These are phyloP conservation scores for Hippocampus zosterae DNA, from an alignment of 2,113 vertebrate genomes.

Conservation along the genomic window DNA sequence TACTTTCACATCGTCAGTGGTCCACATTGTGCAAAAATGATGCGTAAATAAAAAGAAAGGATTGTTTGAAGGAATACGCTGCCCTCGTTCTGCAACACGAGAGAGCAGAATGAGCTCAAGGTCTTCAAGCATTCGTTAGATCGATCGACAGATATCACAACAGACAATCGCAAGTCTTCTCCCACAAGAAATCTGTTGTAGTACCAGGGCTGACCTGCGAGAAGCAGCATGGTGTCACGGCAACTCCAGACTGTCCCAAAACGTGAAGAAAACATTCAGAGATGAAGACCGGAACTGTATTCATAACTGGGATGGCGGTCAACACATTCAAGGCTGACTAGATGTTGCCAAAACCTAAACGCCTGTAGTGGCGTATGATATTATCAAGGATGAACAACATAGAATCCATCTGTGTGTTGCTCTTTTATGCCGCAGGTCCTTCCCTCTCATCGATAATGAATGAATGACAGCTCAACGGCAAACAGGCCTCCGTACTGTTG, in stretches of 20 bases:
- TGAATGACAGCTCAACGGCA: slow-evolving; percentile 23
- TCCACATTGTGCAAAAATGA: slow-evolving; percentile 6
- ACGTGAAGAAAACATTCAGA: too few relatives aligned
- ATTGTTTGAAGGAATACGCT: slow-evolving; percentile 2
- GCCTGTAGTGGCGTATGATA: neutral
- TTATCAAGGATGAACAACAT: neutral
- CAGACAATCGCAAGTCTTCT: too few relatives aligned
- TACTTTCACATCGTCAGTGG: slow-evolving; percentile 7
- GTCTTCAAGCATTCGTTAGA: neutral
- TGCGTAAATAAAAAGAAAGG: neutral
- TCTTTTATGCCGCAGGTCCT: neutral
- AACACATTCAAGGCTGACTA: too few relatives aligned
- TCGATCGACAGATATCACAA: too few relatives aligned
- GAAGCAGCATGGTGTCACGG: too few relatives aligned
- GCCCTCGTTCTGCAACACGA: neutral
- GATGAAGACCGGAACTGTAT: too few relatives aligned
- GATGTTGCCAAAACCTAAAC: too few relatives aligned
- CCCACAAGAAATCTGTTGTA: too few relatives aligned
- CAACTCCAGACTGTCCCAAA: too few relatives aligned
- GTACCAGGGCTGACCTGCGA: too few relatives aligned
- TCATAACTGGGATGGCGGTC: too few relatives aligned
- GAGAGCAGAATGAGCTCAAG: neutral
- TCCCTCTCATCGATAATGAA: slow-evolving; percentile 23
- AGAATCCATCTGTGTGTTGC: neutral
- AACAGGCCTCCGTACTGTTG: slow-evolving; percentile 5